phyloP scores from a whole-genome alignment of 2,888 invertebrate species.

The Dasypolia templi region DNA sequence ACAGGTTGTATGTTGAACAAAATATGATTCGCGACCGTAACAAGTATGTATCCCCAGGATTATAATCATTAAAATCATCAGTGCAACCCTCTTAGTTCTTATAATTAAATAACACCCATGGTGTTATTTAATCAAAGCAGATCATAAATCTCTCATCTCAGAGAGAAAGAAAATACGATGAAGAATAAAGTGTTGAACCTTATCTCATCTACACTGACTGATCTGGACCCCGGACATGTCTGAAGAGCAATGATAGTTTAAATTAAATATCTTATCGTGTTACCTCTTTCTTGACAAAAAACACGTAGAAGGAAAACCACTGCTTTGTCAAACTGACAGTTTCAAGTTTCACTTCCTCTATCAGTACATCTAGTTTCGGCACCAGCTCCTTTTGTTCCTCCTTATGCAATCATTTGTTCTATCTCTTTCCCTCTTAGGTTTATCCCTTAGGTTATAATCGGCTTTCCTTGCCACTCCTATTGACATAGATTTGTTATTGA shows the following conservation, averaged over 20 bases:
- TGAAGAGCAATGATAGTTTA: constrained; percentile 12
- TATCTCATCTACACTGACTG: constrained; percentile 21
- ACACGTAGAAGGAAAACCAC: constrained; percentile 20
- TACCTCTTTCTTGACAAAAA: constrained; percentile 21
- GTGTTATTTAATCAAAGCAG: not conserved
- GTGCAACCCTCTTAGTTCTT: too few relatives aligned
- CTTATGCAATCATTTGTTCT: constrained; percentile 12
- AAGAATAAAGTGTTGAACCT: not conserved
- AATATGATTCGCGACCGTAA: too few relatives aligned
- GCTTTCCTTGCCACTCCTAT: constrained; percentile 1
- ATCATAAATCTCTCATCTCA: not conserved
- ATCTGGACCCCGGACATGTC: not conserved
- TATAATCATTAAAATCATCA: too few relatives aligned
- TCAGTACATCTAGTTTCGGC: too few relatives aligned
- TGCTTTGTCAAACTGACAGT: not conserved
- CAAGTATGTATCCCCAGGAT: too few relatives aligned
- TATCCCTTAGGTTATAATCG: not conserved
- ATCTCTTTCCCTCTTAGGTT: not conserved
- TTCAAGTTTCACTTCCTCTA: too few relatives aligned
- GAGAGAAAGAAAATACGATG: constrained; percentile 3
- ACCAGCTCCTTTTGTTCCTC: too few relatives aligned
- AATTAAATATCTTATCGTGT: constrained; percentile 11
- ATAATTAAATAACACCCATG: too few relatives aligned
- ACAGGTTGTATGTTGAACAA: too few relatives aligned
- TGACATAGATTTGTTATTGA: not conserved